Evolutionary conservation across 2,113 vertebrate genomes (phyloP).

Genomic region (Tupaia chinensis): DNA sequence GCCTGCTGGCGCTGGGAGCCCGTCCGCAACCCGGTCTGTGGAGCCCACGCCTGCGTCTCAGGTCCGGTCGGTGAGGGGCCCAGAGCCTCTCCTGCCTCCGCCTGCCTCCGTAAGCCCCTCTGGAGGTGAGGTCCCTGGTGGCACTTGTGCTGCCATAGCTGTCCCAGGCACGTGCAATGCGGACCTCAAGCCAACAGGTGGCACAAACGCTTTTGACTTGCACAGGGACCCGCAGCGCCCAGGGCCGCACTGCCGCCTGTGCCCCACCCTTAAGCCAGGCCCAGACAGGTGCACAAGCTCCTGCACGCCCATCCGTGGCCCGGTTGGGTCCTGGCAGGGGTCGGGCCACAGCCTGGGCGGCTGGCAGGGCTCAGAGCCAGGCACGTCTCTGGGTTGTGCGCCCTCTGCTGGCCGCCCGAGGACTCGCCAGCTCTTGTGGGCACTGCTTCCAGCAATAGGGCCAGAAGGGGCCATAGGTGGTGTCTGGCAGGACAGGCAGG

Average conservation of each 20-base stretch:
- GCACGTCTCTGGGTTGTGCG: background rate
- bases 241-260: background rate
- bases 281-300: background rate
- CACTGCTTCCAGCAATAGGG: fast-evolving
- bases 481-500: background rate
- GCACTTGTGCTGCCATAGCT: too few relatives aligned
- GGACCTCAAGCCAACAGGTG: conserved; percentile 89
- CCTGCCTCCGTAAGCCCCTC: too few relatives aligned
- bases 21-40: too few relatives aligned
- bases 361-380: fast-evolving
- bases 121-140: too few relatives aligned
- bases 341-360: fast-evolving
- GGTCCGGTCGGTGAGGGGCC: too few relatives aligned
- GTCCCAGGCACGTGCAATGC: conserved; percentile 84
- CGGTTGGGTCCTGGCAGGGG: background rate
- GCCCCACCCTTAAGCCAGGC: fast-evolving
- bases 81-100: too few relatives aligned
- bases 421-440: background rate
- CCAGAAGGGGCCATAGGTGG: fast-evolving
- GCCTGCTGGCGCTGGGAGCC: too few relatives aligned
- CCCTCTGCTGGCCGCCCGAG: conserved; percentile 33
- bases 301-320: too few relatives aligned
- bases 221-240: conserved; percentile 61
- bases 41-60: too few relatives aligned
- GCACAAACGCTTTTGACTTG: conserved; percentile 90